phyloP scores from a whole-genome alignment of 2,797 vertebrate genomes.

The Pangasius mekongensis region DNA sequence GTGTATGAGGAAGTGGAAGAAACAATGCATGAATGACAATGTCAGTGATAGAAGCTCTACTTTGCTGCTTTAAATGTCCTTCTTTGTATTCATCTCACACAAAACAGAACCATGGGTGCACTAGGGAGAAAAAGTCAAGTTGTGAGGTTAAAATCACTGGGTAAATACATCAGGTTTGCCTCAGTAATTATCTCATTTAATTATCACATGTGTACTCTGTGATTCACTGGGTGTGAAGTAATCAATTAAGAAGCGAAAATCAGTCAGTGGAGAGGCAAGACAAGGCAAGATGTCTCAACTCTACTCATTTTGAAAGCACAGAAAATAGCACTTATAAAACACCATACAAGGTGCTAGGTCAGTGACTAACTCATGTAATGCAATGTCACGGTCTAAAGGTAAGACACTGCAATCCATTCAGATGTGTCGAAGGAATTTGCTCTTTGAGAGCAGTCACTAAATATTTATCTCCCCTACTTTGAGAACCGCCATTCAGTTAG shows the following conservation, averaged over 20 bases:
- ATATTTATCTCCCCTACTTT: slow-evolving; percentile 29
- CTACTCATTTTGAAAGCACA: slow-evolving; percentile 3
- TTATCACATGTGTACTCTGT: slow-evolving; percentile 57
- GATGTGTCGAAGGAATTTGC: slow-evolving; percentile 20
- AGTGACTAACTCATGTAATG: slow-evolving; percentile 27
- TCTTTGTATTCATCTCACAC: slow-evolving; percentile 49
- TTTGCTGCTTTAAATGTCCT: slow-evolving; percentile 28
- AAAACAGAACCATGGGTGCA: slow-evolving; percentile 13
- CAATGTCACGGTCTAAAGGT: slow-evolving; percentile 21
- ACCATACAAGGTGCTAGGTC: slow-evolving; percentile 20
- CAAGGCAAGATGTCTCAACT: slow-evolving; percentile 42
- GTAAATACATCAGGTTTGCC: slow-evolving; percentile 55
- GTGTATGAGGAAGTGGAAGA: slow-evolving; percentile 2
- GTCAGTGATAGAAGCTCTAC: slow-evolving; percentile 32
- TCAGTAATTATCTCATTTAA: slow-evolving; percentile 60
- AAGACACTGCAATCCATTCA: slow-evolving; percentile 16
- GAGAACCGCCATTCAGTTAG: slow-evolving; percentile 4
- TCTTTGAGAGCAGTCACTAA: slow-evolving; percentile 27
- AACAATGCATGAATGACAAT: slow-evolving; percentile 35
- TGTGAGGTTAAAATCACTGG: slow-evolving; percentile 40
- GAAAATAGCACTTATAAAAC: slow-evolving; percentile 13
- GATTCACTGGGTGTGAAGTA: slow-evolving; percentile 55
- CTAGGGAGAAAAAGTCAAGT: background rate
- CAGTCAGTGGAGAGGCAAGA: slow-evolving; percentile 48
- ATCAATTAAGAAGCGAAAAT: slow-evolving; percentile 62